Conservation (phyloP, 35 echinoderm and acorn worm species). For the Strongylocentrotus purpuratus region DNA sequence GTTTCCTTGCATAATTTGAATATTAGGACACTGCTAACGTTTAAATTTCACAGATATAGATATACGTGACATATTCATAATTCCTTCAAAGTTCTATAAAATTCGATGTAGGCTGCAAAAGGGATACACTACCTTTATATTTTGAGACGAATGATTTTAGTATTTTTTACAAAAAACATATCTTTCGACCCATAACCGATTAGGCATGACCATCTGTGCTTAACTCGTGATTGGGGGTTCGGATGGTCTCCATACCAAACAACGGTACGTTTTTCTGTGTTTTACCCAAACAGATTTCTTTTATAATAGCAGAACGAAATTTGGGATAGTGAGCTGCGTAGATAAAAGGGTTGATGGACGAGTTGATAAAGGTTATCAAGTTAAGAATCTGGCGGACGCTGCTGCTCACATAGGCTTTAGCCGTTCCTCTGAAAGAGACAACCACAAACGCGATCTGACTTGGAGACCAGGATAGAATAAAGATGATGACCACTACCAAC, state of each 20-base stretch:
- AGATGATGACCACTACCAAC: neutral
- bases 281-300: neutral
- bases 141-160: no score
- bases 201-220: no score
- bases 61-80: no score
- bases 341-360: neutral
- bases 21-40: no score
- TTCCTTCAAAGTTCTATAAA: no score
- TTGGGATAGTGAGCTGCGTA: neutral
- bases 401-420: neutral
- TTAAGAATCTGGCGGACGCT: neutral
- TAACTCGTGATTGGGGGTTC: no score
- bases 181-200: no score
- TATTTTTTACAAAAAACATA: no score
- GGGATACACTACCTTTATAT: no score
- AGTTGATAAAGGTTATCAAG: neutral
- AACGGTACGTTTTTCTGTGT: neutral
- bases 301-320: neutral
- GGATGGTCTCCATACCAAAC: neutral
- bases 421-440: neutral
- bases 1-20: no score
- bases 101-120: no score
- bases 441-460: neutral
- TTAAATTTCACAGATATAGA: no score
- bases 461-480: neutral